phyloP scores from a whole-genome alignment of 2,888 invertebrate species.

The Agriopis marginaria region DNA sequence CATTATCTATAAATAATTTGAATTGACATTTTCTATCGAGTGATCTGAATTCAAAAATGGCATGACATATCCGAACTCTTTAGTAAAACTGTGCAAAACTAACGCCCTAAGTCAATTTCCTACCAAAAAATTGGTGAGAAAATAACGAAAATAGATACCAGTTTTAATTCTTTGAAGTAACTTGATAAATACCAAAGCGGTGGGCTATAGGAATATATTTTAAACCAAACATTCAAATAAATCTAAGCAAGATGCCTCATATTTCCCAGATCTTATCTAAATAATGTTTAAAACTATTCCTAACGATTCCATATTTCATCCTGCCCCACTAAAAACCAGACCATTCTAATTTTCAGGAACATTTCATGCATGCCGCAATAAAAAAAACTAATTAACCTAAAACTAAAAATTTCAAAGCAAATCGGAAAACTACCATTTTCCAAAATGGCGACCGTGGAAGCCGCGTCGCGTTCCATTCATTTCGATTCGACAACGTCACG shows the following conservation, averaged over 20 bases:
- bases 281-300: neutral
- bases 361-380: constrained; percentile 38
- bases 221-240: neutral
- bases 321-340: constrained; percentile 10
- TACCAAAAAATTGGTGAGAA: too few species aligned
- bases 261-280: neutral
- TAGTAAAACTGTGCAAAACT: too few species aligned
- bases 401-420: constrained; percentile 45
- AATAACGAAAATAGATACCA: too few species aligned
- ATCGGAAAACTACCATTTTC: constrained; percentile 55
- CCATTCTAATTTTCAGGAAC: constrained; percentile 36
- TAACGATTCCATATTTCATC: constrained; percentile 15
- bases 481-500: constrained; percentile 63
- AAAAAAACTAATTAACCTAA: constrained; percentile 40
- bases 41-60: too few species aligned
- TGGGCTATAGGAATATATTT: neutral
- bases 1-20: too few species aligned
- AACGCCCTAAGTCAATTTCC: too few species aligned
- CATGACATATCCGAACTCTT: too few species aligned
- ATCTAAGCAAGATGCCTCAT: neutral
- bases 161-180: too few species aligned
- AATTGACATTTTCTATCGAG: too few species aligned
- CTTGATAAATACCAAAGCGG: too few species aligned
- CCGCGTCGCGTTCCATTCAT: constrained; percentile 59
- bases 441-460: constrained; percentile 66